These are phyloP conservation scores for Notarius quadriscutis DNA, from an alignment of 2,113 vertebrate species.

Conservation along the genomic window DNA sequence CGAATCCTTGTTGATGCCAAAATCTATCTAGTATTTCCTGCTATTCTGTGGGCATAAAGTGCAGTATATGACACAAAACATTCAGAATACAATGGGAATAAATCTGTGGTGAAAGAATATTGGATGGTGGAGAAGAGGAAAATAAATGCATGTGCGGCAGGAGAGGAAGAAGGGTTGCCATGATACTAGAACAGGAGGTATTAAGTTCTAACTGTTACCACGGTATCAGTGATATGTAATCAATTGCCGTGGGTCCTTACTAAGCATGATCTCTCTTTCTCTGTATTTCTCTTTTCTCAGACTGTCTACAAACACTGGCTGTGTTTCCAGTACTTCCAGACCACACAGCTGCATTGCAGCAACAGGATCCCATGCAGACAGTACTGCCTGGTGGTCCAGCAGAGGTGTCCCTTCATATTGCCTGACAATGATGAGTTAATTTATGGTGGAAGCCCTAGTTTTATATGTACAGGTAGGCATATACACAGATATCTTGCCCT, in stretches of 20 bases:
- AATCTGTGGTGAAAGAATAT: neutral
- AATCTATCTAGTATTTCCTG: neutral
- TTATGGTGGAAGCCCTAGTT: conserved; percentile 98
- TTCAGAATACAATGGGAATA: neutral
- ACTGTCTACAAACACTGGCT: conserved; percentile 99
- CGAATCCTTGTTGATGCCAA: neutral
- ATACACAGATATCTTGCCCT: neutral
- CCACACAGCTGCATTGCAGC: conserved; percentile 95
- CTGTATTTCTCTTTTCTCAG: conserved; percentile 66
- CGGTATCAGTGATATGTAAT: conserved; percentile 47
- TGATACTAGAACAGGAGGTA: conserved; percentile 44
- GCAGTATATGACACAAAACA: neutral
- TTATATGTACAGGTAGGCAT: conserved; percentile 95
- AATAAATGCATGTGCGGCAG: conserved; percentile 10
- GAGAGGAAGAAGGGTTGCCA: conserved; percentile 27
- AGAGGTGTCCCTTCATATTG: conserved; percentile 96
- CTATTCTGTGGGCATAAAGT: neutral
- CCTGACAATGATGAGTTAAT: conserved; percentile 98
- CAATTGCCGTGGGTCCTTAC: conserved; percentile 46
- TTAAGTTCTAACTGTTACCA: conserved; percentile 43
- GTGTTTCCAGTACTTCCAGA: conserved; percentile 99
- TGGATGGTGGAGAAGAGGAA: conserved; percentile 1
- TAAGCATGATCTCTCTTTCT: conserved; percentile 57
- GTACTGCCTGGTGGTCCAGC: conserved; percentile 99
- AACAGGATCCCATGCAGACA: conserved; percentile 97